Evolutionary conservation across 2,888 invertebrate species (phyloP), one percentile per base, ranked within the genome.

Genomic region (Erebia aethiops): DNA sequence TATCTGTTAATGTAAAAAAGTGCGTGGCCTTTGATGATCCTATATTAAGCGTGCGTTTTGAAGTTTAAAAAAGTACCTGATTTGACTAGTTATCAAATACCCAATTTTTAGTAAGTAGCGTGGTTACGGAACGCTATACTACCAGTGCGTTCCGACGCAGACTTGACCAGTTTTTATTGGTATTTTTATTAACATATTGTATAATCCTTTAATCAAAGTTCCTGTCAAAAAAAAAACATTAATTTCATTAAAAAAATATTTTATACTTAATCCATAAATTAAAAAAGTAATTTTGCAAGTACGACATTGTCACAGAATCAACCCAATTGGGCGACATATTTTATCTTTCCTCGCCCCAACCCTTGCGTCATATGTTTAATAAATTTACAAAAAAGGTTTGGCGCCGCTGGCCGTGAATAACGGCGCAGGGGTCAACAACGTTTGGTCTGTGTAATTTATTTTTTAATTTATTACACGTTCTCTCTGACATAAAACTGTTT

Each of bases 311-410:
- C 18, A 56, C 43, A 16, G 66, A 56, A 46, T 66, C 54, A 43
- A 66, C 56, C 66, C 43, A 46, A 56, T 56, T 49, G 61, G 18
- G 62, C 46, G 21, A 18, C 58, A 58, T 52, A 57, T 62, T 67
- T 67, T 60, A 26, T 49, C 57, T 35, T 41, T 43, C 21, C 58
- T 41, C 57, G 68, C 46, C 14, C 69, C 14, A 67, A 61, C 60
- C 61, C 57, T 66, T 70, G 52, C 57, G 72, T 71, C 74, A 75
- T 77, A 76, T 82, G 80, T 82, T 82, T 72, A 81, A 82, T 84
- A 83, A 83, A 84, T 84, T 82, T 78, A 80, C 80, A 82, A 81
- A 84, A 35, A 84, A 83, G 82, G 83, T 82, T 82, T 75, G 75
- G 76, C 80, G 76, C 79, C 80, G 71, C 80, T 80, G 80, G 74